These are phyloP conservation scores for Cephalopterus ornatus DNA, from an alignment of 2,113 vertebrate genomes.

Conservation along the genomic window DNA sequence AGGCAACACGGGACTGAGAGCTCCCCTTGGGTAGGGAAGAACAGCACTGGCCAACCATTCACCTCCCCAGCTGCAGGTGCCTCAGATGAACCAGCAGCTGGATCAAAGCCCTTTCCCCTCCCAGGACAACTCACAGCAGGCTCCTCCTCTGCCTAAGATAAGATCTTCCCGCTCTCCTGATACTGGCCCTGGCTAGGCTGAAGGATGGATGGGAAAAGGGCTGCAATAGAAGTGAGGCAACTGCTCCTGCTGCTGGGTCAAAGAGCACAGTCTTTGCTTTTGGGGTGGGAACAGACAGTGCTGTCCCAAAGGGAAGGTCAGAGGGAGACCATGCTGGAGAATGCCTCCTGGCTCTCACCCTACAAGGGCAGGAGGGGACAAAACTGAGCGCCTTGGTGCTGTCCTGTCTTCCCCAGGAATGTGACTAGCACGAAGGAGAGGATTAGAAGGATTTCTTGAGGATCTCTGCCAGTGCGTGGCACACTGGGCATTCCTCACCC, in stretches of 20 bases:
- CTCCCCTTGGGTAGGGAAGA: neutral
- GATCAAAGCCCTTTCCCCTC: neutral
- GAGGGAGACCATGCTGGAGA: neutral
- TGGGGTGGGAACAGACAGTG: neutral
- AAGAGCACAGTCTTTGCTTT: neutral
- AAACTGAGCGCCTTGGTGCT: conserved; percentile 9
- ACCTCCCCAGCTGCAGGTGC: neutral
- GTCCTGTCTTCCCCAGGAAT: neutral
- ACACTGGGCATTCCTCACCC: neutral
- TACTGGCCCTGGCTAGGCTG: neutral
- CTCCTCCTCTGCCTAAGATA: neutral
- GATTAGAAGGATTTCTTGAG: neutral
- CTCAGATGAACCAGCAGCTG: neutral
- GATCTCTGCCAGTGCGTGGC: neutral
- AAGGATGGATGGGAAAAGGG: conserved; percentile 20
- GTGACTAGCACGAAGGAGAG: neutral
- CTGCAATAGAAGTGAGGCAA: neutral
- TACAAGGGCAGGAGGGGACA: neutral
- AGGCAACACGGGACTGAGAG: conserved; percentile 39
- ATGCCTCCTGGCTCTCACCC: neutral
- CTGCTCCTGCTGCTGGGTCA: neutral
- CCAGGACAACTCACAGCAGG: neutral
- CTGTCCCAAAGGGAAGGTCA: neutral
- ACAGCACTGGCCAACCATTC: neutral
- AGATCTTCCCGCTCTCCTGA: neutral